phyloP scores from a whole-genome alignment of 2,797 vertebrate genomes.

The Malacoctenus gilli region DNA sequence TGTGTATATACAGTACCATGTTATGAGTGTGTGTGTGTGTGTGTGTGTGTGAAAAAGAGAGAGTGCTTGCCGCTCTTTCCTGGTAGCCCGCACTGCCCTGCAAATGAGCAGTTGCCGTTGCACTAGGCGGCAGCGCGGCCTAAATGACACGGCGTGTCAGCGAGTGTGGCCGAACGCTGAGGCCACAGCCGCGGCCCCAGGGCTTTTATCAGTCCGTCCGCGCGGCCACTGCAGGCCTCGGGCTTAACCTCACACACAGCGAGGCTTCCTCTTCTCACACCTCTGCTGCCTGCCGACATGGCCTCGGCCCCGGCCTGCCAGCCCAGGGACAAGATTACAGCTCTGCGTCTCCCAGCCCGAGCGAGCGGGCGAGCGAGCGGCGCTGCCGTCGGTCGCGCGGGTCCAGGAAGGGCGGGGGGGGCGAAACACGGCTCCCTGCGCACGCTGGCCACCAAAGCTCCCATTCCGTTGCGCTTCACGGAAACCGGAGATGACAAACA shows the following conservation, averaged over 20 bases:
- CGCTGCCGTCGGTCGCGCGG: too few relatives aligned
- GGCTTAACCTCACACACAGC: constrained; percentile 77
- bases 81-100: constrained; percentile 82
- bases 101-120: constrained; percentile 83
- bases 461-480: not conserved
- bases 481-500: constrained; percentile 1
- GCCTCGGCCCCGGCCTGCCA: constrained; percentile 63
- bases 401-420: too few relatives aligned
- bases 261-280: constrained; percentile 80
- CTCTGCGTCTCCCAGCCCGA: constrained; percentile 37
- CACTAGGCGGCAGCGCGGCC: constrained; percentile 79
- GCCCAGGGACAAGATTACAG: constrained; percentile 66
- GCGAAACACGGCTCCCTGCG: too few relatives aligned
- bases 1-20: constrained; percentile 68
- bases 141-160: constrained; percentile 83
- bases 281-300: constrained; percentile 72
- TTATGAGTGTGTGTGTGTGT: constrained; percentile 51
- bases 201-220: constrained; percentile 82
- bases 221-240: constrained; percentile 72
- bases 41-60: constrained; percentile 38
- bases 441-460: too few relatives aligned
- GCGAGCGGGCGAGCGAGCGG: not conserved
- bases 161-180: constrained; percentile 79
- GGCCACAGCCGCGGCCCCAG: constrained; percentile 79
- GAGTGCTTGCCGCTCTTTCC: constrained; percentile 69